Evolutionary conservation across 2,888 invertebrate genomes (phyloP).

Genomic region (Aleiodes leptofemur): DNA sequence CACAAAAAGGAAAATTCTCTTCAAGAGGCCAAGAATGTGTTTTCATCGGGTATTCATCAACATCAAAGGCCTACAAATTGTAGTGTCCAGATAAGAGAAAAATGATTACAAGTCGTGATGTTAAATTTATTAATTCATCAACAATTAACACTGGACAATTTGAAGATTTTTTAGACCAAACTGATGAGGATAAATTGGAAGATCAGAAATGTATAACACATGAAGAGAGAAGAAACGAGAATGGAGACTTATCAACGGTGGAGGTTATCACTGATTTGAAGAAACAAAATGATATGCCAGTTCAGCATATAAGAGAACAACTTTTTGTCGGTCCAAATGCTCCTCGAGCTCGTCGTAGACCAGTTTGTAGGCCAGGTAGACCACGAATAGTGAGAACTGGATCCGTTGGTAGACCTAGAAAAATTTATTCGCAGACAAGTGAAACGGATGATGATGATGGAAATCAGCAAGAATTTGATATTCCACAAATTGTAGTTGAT

Average conservation of each 20-base stretch:
- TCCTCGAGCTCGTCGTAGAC: not conserved
- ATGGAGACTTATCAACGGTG: not conserved
- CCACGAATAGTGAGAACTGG: not conserved
- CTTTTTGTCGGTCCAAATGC: not conserved
- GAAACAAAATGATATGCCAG: not conserved
- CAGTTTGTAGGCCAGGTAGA: not conserved
- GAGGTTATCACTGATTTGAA: not conserved
- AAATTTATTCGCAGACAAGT: not conserved
- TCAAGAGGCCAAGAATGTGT: not conserved
- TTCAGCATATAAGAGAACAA: not conserved
- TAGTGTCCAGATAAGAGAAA: not conserved
- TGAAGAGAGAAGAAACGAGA: not conserved
- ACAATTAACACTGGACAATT: not conserved
- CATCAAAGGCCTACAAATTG: not conserved
- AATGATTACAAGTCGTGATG: not conserved
- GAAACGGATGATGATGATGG: not conserved
- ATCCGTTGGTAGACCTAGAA: not conserved
- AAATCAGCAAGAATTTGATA: no score
- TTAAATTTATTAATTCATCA: slow-evolving; percentile 5
- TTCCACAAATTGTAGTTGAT: not conserved
- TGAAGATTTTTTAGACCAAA: no score
- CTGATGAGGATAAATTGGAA: not conserved
- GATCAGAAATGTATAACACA: not conserved
- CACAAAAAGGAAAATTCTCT: slow-evolving; percentile 8
- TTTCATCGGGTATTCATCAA: slow-evolving; percentile 14